These are phyloP conservation scores for Medauroidea extradentata DNA, from an alignment of 1,140 invertebrate species.

Conservation along the genomic window DNA sequence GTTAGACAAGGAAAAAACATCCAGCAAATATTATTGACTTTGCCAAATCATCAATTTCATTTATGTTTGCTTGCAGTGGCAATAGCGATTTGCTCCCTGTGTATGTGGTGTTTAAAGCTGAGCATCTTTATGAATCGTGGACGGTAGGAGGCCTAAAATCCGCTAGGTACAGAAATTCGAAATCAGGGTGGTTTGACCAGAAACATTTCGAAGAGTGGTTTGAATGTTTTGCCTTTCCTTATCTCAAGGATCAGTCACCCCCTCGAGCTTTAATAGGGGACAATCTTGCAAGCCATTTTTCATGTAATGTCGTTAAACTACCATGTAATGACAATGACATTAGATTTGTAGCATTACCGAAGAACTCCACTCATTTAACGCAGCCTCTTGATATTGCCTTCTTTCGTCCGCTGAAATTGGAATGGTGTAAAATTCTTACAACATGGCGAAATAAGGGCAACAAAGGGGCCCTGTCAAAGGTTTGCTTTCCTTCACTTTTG, in stretches of 20 bases:
- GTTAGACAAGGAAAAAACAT: too few species aligned
- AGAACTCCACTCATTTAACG: too few species aligned
- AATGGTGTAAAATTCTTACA: too few species aligned
- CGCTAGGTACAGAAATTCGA: conserved; percentile 3
- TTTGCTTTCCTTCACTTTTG: too few species aligned
- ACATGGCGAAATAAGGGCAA: too few species aligned
- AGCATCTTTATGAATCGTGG: conserved; percentile 22
- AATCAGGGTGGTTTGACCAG: conserved; percentile 29
- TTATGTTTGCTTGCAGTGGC: too few species aligned
- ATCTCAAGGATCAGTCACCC: conserved; percentile 1
- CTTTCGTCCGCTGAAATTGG: too few species aligned
- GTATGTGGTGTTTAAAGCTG: conserved; percentile 19
- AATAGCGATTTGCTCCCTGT: conserved; percentile 2
- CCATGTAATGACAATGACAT: conserved; percentile 18
- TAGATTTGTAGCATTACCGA: not conserved
- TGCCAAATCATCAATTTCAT: too few species aligned
- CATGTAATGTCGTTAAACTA: conserved; percentile 14
- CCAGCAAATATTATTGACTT: too few species aligned
- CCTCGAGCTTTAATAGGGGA: conserved; percentile 27
- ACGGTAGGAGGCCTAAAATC: conserved; percentile 19
- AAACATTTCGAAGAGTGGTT: conserved; percentile 31
- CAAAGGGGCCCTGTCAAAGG: too few species aligned
- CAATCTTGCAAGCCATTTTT: conserved; percentile 29
- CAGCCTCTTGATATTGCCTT: too few species aligned
- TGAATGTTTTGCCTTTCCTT: not conserved